A percentile compares a stretch with the other conserved stretches of the same genome.
These are phyloP conservation scores for Nephrocerus scutellatus DNA, from an alignment of 2,888 invertebrate species.

Conservation along the genomic window DNA sequence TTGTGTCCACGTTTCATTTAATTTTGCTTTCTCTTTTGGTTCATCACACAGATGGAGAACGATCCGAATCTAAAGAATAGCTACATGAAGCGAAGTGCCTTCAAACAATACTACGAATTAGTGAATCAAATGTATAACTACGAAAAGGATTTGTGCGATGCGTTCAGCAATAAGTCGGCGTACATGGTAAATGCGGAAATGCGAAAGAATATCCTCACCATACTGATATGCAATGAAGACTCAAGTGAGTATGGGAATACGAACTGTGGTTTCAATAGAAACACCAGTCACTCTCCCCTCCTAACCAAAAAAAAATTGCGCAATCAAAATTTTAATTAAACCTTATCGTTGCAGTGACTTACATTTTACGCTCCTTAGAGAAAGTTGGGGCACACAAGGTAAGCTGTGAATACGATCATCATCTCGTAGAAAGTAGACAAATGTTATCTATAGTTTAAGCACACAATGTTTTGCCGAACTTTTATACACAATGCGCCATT, in stretches of 20 bases:
- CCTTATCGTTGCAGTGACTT: too few species aligned
- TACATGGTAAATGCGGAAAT: slow-evolving; percentile 60
- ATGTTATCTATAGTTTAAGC: too few species aligned
- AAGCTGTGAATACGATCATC: too few species aligned
- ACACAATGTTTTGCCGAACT: too few species aligned
- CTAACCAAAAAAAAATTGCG: slow-evolving; percentile 9
- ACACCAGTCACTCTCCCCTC: not conserved
- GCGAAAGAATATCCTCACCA: slow-evolving; percentile 61
- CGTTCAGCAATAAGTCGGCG: slow-evolving; percentile 63
- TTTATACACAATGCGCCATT: too few species aligned
- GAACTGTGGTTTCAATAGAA: not conserved
- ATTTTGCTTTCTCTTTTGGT: slow-evolving; percentile 1
- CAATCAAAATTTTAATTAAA: not conserved
- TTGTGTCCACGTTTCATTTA: not conserved
- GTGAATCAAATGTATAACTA: slow-evolving; percentile 68
- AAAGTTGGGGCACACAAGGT: too few species aligned
- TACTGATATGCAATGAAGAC: slow-evolving; percentile 47
- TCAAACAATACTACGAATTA: slow-evolving; percentile 68
- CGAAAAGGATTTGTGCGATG: slow-evolving; percentile 64
- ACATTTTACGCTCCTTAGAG: too few species aligned
- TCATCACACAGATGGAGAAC: slow-evolving; percentile 32
- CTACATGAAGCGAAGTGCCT: slow-evolving; percentile 66
- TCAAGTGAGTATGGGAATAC: slow-evolving; percentile 33
- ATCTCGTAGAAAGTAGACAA: too few species aligned
- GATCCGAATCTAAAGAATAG: slow-evolving; percentile 53